phyloP scores from a whole-genome alignment of 2,797 vertebrate genomes.

The Pampus argenteus region DNA sequence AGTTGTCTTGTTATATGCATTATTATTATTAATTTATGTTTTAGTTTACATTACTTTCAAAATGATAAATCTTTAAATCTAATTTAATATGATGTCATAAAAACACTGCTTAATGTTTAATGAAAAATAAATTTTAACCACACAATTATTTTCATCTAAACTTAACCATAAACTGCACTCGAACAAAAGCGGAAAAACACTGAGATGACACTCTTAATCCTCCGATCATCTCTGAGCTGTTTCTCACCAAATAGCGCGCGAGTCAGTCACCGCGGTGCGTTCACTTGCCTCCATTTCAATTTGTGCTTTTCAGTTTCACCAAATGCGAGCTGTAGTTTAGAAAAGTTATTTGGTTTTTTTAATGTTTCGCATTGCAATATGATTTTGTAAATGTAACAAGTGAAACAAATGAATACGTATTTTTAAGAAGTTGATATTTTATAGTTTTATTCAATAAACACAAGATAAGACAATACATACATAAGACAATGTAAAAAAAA shows the following conservation, averaged over 20 bases:
- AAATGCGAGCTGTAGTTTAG: neutral
- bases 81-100: too few species aligned
- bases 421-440: neutral
- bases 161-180: neutral
- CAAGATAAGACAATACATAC: too few species aligned
- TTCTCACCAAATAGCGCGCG: conserved; percentile 34
- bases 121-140: neutral
- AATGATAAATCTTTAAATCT: too few species aligned
- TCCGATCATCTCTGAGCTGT: conserved; percentile 28
- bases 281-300: conserved; percentile 33
- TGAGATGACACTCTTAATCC: accelerated
- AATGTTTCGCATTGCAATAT: neutral
- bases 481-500: neutral
- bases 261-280: conserved; percentile 8
- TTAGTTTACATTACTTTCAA: too few species aligned
- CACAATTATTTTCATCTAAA: neutral
- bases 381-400: neutral
- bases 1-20: too few species aligned
- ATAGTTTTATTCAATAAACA: conserved; percentile 18
- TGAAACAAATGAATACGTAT: neutral
- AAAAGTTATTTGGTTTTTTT: neutral
- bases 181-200: conserved; percentile 27
- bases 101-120: neutral
- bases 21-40: too few species aligned
- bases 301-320: neutral